Evolutionary conservation across 1,140 invertebrate genomes (phyloP).

Genomic region (Uloborus diversus): DNA sequence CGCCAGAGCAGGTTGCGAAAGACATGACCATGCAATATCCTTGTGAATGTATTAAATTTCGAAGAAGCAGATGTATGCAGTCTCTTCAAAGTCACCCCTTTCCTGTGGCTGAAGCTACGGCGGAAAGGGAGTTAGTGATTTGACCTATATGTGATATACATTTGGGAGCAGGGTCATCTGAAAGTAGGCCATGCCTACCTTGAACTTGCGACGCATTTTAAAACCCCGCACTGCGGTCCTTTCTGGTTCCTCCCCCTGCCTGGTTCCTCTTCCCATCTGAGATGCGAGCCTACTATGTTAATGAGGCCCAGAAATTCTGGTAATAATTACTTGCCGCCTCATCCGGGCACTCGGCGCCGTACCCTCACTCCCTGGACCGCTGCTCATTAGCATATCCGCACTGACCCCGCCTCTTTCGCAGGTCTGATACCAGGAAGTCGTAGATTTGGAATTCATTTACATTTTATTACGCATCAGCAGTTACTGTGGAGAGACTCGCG

Average conservation of each 20-base stretch:
- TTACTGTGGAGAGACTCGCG: background rate
- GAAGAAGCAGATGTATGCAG: no score
- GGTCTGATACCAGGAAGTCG: constrained; percentile 8
- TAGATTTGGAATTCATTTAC: constrained; percentile 1
- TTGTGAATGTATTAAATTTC: no score
- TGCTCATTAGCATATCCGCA: constrained; percentile 38
- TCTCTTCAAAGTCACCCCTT: no score
- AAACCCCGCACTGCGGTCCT: background rate
- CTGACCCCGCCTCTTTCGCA: constrained; percentile 20
- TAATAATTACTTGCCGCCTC: constrained; percentile 39
- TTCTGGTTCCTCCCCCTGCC: background rate
- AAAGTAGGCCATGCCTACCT: constrained; percentile 23
- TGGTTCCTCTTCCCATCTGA: background rate
- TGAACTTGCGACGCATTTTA: constrained; percentile 30
- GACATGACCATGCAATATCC: no score
- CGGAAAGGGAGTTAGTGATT: no score
- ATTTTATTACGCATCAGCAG: constrained; percentile 21
- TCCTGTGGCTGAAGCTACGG: no score
- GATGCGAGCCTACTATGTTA: constrained; percentile 20
- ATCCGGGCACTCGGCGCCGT: constrained; percentile 24
- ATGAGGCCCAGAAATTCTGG: constrained; percentile 39
- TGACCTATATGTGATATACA: constrained; percentile 42
- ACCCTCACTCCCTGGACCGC: background rate
- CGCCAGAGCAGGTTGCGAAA: no score
- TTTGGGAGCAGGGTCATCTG: background rate